Evolutionary conservation across 2,888 invertebrate genomes (phyloP), one percentile per base, ranked within the genome.

Genomic region (Bruchidius siliquastri): DNA sequence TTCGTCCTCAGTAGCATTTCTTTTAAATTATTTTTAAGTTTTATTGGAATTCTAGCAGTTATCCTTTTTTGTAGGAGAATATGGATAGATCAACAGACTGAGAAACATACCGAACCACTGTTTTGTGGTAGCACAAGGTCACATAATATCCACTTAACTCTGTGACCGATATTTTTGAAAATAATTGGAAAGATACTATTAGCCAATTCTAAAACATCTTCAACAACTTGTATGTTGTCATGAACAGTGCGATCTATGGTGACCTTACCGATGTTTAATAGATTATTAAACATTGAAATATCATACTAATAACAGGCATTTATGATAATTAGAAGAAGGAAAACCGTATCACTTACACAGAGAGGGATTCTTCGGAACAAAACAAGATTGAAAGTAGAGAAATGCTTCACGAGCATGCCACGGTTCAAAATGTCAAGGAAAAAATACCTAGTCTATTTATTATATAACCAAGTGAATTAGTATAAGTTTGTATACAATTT

Each of bases 371-470:
- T 18, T 49, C 18, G 49, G 49, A 4, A 22, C 22, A 30, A 10
- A 18, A 22, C 22, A 66, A 69, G 20, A 72, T 71, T 75, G 75
- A 74, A 73, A 75, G 74, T 69, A 67, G 74, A 71, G 71, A 71
- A 75, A 73, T 73, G 72, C 74, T 76, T 67, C 68, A 68, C 22
- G 66, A 71, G 71, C 49, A 72, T 49, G 26, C 72, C 73, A 73
- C 76, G 72, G 74, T 73, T 76, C 49, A 69, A 76, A 76, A 76
- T 76, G 76, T 76, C 76, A 76, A 76, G 76, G 76, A 74, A 76
- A 76, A 74, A 76, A 74, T 72, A 73, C 49, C 49, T 49, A 49
- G 8, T 49, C 49, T 49, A 49, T 49, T 49, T 49, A 49, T 49
- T 49, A 49, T 49, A 8, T 49, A 49, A 49, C 8, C 0, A 49